phyloP scores from a whole-genome alignment of 2,113 vertebrate genomes.

The Eupsittula cactorum region DNA sequence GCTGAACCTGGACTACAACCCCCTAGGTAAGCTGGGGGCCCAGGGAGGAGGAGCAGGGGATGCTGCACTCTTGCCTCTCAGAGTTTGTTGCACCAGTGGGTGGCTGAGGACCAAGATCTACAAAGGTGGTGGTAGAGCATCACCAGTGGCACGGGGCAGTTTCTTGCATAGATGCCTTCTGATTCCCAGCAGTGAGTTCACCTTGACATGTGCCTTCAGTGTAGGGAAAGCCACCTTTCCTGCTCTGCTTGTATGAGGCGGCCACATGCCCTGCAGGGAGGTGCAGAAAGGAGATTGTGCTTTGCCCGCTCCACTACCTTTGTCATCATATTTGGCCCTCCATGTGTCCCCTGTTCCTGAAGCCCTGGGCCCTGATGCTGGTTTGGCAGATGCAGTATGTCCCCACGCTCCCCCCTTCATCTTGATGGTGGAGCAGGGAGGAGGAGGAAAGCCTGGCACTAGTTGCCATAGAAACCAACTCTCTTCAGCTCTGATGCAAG shows the following conservation, averaged over 20 bases:
- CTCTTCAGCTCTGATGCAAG: conserved; percentile 44
- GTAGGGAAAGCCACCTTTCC: background rate
- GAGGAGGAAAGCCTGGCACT: conserved; percentile 58
- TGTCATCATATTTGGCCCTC: background rate
- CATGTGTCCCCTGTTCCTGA: background rate
- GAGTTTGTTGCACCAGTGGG: background rate
- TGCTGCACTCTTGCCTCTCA: background rate
- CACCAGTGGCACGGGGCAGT: background rate
- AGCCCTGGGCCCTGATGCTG: fast-evolving
- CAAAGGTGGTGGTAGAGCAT: background rate
- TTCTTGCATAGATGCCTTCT: background rate
- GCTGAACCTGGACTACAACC: conserved; percentile 97
- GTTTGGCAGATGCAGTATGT: background rate
- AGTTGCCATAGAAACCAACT: conserved; percentile 70
- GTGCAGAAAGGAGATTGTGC: background rate
- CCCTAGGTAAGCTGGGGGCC: conserved; percentile 81
- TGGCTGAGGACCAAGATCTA: background rate
- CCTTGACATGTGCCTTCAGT: background rate
- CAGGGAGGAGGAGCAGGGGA: background rate
- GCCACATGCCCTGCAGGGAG: fast-evolving
- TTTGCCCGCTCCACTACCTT: fast-evolving
- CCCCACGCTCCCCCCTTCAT: background rate
- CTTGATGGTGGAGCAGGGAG: background rate
- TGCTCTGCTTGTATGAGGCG: background rate
- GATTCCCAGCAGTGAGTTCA: background rate